Base-by-base conservation (phyloP, 2,888 invertebrate species). In the Caenorhabditis plicata region DNA sequence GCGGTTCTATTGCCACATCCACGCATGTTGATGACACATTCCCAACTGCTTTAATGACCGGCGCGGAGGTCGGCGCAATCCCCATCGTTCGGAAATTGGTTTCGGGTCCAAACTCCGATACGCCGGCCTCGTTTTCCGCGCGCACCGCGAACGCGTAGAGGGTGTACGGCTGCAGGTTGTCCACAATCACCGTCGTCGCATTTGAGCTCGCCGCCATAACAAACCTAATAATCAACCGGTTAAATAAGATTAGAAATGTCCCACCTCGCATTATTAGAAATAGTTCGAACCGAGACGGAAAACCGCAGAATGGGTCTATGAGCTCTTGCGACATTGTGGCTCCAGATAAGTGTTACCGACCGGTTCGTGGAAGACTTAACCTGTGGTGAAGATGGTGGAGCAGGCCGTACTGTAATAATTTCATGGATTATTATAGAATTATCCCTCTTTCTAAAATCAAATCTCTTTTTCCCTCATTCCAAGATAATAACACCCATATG, bases 71-170 rank as follows among this genome's bases (percentile, higher is more conserved):
- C 7, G 77, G 77, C 4, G 77, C 71, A 51, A 68, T 64, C 29
- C 77, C 77, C 8, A 68, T 44, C 9, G 78, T 80, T 22, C 69
- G 45, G 43, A 75, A 73, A 4, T 60, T 61, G 0, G 63, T 62
- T 46, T 78, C 78, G 1, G 72, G 72, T 1, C 78, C 75, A 43
- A 78, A 78, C 8, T 69, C 68, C 47, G 75, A 74, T n/a, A 52
- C 52, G 27, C 78, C 78, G 3, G 77, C 79, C 1, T 61, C 61
- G 47, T 78, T 78, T 56, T 78, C 78, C 2, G 74, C 77, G 3
- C 77, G 63, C 15, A 78, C 74, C 0, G 69, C 54, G 41, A 70
- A 70, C 13, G 64, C 52, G 40, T 70, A 72, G n/a, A 60, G 55
- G 15, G 71, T 64, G 35, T 49, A 64, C 0, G 72, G 66, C 15